Evolutionary conservation across 2,888 invertebrate genomes (phyloP), one percentile per base, ranked within the genome.

Genomic region (Drosophila quinaria): DNA sequence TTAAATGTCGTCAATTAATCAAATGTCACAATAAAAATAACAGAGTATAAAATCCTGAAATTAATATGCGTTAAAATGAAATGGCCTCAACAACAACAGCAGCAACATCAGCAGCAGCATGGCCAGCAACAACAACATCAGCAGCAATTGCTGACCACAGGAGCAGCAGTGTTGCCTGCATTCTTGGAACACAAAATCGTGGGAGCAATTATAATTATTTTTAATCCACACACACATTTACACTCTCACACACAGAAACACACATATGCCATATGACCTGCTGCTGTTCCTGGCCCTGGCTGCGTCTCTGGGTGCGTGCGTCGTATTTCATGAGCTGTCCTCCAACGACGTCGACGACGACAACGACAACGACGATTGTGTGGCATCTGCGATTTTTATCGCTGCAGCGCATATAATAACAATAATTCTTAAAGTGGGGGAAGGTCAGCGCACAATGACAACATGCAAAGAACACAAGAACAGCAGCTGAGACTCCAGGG

Each of bases 1-100:
- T 92, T 92, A 92, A 92, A 92, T 91, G 92, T 90, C 92, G 91
- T 90, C 92, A 92, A 92, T 92, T 92, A 92, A 92, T 92, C 92
- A 92, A 92, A 92, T 90, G 91, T 85, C 89, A 87, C 86, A 87
- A 91, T 89, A 90, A 83, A 87, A 90, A 82, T 86, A 87, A 86
- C 81, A 88, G 78, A 84, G 90, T 80, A 89, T 87, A 87, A 87
- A 87, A 90, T 87, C 90, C 90, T 87, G 87, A 87, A 87, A 87
- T 87, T 89, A 87, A 87, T 89, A 90, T 90, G 90, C 87, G 90
- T 88, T 88, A 87, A 90, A 88, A 90, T 86, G 81, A 85, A 90
- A 88, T 86, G 81, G 80, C 86, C 75, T 76, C 80, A 87, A 76
- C 88, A 84, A 77, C 75, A 69, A 78, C 71, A 76, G 37, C 74